Base-by-base conservation (phyloP, 2,888 invertebrate species). In the Microctonus hyperodae region DNA sequence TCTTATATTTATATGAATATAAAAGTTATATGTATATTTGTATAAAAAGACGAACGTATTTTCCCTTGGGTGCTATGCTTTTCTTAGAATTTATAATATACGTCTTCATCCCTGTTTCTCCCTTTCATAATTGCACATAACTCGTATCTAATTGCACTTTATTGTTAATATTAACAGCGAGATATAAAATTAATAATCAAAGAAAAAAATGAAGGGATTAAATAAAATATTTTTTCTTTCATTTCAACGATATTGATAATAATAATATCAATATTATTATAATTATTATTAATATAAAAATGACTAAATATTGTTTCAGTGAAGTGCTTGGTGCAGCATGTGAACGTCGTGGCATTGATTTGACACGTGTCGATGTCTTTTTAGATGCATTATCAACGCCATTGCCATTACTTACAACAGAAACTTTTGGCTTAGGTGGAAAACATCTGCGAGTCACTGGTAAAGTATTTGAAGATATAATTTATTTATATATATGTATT, bases 371-470 rank as follows among this genome's bases (percentile, higher is more conserved):
- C 71, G 89, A 90, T 77, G 88, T 90, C 65, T 88, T 88, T 79
- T 85, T 91, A 69, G 90, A 90, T 74, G 88, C 89, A 35, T 87
- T 89, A 77, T 85, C 88, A 80, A 87, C 89, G 51, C 88, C 90
- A 68, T 83, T 91, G 71, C 87, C 89, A 28, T 83, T 89, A 74
- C 84, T 88, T 70, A 85, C 86, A 31, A 87, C 88, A 71, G 91
- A 91, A 77, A 89, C 90, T 16, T 88, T 88, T 56, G 87, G 87
- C 77, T 86, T 91, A 16, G 91, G 90, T 44, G 91, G 91, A 4
- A 88, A 88, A 77, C 89, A 89, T 75, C 86, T 91, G 66, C 85
- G 88, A 77, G 87, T 91, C 75, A 87, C 86, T 86, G 88, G 90
- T 90, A 81, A n/a, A 85, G 85, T 76, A 51, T 4, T 56, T 20